Evolutionary conservation across 2,888 invertebrate species (phyloP).

Genomic region (Lagria hirta): DNA sequence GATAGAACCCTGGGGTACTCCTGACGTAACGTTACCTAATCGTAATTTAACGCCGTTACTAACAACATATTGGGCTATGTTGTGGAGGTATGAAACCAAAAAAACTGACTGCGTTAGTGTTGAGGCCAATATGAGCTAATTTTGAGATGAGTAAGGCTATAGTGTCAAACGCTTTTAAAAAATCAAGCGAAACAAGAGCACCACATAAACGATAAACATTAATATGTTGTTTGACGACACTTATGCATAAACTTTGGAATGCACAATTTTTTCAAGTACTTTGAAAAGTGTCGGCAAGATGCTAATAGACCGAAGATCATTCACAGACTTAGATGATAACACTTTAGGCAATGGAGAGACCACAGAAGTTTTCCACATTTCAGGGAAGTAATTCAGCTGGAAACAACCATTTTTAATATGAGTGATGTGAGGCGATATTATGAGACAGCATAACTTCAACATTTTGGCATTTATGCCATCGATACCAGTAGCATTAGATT

Average conservation of each 20-base stretch:
- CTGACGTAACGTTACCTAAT: background rate
- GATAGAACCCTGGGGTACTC: slow-evolving; percentile 3
- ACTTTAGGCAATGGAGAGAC: slow-evolving; percentile 1
- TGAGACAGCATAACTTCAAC: slow-evolving; percentile 5
- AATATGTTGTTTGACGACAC: slow-evolving; percentile 2
- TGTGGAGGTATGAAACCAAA: no score
- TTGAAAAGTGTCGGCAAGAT: slow-evolving; percentile 1
- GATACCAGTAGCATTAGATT: background rate
- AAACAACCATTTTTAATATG: slow-evolving; percentile 5
- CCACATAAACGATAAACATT: slow-evolving; percentile 1
- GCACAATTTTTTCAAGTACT: slow-evolving; percentile 1
- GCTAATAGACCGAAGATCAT: slow-evolving; percentile 3
- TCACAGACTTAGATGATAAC: background rate
- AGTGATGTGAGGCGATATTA: slow-evolving; percentile 1
- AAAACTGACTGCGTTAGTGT: no score
- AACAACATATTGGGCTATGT: no score
- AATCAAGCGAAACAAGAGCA: slow-evolving; percentile 4
- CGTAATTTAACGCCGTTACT: no score
- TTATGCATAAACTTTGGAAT: background rate
- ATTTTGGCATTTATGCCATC: slow-evolving; percentile 5
- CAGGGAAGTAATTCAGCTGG: background rate
- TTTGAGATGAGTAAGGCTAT: slow-evolving; percentile 1
- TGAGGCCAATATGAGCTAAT: no score
- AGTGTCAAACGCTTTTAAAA: slow-evolving; percentile 3
- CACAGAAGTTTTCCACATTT: background rate